phyloP scores from a whole-genome alignment of 64 coral and sea anemone genomes.

The Actinia tenebrosa region DNA sequence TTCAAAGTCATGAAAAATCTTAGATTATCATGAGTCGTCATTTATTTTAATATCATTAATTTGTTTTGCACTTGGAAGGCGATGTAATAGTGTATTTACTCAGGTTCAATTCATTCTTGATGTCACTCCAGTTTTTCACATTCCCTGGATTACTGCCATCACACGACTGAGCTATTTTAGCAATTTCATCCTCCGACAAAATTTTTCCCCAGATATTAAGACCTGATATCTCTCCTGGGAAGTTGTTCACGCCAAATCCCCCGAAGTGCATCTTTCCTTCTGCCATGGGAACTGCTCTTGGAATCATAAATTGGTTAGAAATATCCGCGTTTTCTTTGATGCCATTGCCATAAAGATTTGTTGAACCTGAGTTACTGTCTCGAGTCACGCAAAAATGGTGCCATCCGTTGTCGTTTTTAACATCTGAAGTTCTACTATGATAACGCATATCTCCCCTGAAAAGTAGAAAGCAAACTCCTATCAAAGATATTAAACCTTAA shows the following conservation, averaged over 20 bases:
- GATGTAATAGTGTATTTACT: neutral
- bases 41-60: neutral
- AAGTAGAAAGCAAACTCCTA: too few relatives aligned
- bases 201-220: constrained; percentile 2
- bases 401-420: neutral
- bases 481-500: too few relatives aligned
- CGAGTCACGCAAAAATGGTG: neutral
- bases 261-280: neutral
- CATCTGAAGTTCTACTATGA: neutral
- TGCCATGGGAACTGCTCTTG: neutral
- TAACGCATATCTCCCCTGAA: neutral
- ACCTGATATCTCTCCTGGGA: neutral
- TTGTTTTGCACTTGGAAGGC: neutral
- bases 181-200: neutral
- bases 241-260: neutral
- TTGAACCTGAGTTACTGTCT: neutral
- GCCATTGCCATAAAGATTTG: neutral
- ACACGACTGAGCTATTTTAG: neutral
- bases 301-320: neutral
- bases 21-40: neutral
- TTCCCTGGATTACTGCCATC: neutral
- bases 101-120: neutral
- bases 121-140: constrained; percentile 4
- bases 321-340: neutral
- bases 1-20: too few relatives aligned